Evolutionary conservation across 1,140 invertebrate genomes (phyloP).

Genomic region (Halyomorpha halys): DNA sequence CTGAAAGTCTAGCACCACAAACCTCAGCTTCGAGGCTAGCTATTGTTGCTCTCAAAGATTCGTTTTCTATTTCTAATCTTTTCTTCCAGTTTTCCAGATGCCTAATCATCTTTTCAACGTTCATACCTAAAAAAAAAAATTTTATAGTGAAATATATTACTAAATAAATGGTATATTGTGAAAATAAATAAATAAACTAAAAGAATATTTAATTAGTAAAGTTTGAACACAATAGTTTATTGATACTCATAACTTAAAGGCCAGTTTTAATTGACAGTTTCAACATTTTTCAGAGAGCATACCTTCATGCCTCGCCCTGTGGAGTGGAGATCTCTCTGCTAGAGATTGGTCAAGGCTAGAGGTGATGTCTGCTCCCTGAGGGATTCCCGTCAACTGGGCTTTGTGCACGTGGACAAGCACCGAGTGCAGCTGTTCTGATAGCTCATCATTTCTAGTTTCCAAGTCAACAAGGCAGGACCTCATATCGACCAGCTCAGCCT

Average conservation of each 20-base stretch:
- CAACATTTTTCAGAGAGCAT: too few relatives aligned
- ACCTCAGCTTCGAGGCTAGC: constrained; percentile 67
- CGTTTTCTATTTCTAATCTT: constrained; percentile 51
- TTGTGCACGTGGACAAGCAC: constrained; percentile 52
- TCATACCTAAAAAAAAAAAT: constrained; percentile 24
- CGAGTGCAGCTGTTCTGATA: constrained; percentile 53
- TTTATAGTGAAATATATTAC: not conserved
- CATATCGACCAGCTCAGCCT: constrained; percentile 65
- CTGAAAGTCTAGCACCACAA: constrained; percentile 68
- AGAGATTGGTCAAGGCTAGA: constrained; percentile 36
- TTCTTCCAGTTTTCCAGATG: constrained; percentile 31
- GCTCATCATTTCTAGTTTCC: constrained; percentile 43
- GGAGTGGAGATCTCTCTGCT: constrained; percentile 35
- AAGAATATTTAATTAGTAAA: too few relatives aligned
- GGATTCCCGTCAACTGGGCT: constrained; percentile 41
- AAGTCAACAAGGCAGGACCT: constrained; percentile 56
- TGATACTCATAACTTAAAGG: too few relatives aligned
- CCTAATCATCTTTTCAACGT: constrained; percentile 29
- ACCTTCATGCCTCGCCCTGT: constrained; percentile 21
- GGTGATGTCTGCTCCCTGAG: constrained; percentile 26
- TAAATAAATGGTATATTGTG: too few relatives aligned
- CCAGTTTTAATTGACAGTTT: too few relatives aligned
- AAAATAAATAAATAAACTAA: too few relatives aligned
- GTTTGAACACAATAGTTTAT: too few relatives aligned
- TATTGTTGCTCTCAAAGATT: constrained; percentile 54